Base-by-base conservation (phyloP, 2,797 vertebrate species). In the Spea hammondii region DNA sequence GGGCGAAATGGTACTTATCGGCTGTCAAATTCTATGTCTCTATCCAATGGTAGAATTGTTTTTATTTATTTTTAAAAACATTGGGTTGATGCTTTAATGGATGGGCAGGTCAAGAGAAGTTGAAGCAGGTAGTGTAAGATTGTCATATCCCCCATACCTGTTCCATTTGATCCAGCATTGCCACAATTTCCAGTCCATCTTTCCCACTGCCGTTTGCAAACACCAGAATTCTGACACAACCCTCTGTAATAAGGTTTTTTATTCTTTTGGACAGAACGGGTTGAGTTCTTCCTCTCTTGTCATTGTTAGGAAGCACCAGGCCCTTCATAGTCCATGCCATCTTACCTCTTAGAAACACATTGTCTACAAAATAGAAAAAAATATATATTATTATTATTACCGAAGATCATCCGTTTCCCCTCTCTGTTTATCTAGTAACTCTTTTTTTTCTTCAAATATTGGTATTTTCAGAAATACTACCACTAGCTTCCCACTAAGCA, bases 401-500 rank as follows among this genome's bases (percentile, higher is more conserved):
- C 6, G 51, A 12, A 44, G 32, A 32, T 32, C 32, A 3, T 32
- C 32, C 32, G 32, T 32, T 32, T 32, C 32, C 32, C 32, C n/a
- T 4, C 59, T 62, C 12, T 32, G 4, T 6, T 62, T 62, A 6
- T 62, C 82, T 83, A 17, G 59, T 62, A 62, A 14, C 59, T 32
- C 59, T 62, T 62, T 62, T 14, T 17, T 17, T 62, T 62, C 14
- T 90, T 86, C 88, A 87, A 84, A 84, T 80, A 86, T 86, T 87
- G 87, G 87, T 88, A 90, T 90, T 89, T 84, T 50, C 88, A 89
- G 85, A 88, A 91, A 89, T 88, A 77, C 82, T 86, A 86, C 87
- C 87, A 88, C 88, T 88, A 88, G 89, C 89, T 90, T 89, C 87
- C 90, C 86, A 83, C 91, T 91, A 90, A 89, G 89, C 76, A 79